Percentiles rank a stretch among this genome's conserved stretches.
These are phyloP conservation scores for Alces alces DNA, from an alignment of 2,113 vertebrate species.

Conservation along the genomic window DNA sequence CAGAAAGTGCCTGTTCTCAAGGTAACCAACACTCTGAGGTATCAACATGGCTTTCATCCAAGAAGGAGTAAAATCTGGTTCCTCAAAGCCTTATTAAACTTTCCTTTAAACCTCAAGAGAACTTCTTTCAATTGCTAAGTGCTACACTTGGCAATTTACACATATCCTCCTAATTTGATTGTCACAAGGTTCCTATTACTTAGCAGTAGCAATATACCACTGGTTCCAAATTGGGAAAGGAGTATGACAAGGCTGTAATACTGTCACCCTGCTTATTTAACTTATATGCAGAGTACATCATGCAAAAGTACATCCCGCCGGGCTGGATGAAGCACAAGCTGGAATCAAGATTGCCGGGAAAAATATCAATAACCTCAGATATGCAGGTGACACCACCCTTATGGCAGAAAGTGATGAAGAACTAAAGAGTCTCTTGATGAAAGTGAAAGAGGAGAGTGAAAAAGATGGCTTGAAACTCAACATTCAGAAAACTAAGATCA, in stretches of 20 bases:
- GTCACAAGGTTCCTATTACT: not conserved
- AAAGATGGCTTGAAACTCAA: not conserved
- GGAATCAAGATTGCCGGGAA: not conserved
- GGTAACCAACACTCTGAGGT: not conserved
- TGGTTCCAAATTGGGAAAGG: not conserved
- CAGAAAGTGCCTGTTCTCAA: not conserved
- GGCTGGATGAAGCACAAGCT: not conserved
- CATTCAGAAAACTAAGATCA: not conserved
- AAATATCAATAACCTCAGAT: not conserved
- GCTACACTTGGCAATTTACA: too few species aligned
- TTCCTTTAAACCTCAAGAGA: not conserved
- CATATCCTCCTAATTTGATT: not conserved
- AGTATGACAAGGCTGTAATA: not conserved
- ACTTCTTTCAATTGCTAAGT: not conserved
- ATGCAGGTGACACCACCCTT: not conserved
- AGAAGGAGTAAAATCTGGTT: not conserved
- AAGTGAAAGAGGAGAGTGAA: not conserved
- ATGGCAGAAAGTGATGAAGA: not conserved
- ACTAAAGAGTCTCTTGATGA: not conserved
- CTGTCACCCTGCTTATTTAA: not conserved
- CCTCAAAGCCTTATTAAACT: not conserved
- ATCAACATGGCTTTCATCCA: not conserved
- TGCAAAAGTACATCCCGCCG: fast-evolving
- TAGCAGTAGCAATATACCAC: too few species aligned
- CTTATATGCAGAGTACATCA: not conserved